Evolutionary conservation across 2,797 vertebrate species (phyloP), one percentile per base, ranked within the genome.

Genomic region (Cossypha polioptera): DNA sequence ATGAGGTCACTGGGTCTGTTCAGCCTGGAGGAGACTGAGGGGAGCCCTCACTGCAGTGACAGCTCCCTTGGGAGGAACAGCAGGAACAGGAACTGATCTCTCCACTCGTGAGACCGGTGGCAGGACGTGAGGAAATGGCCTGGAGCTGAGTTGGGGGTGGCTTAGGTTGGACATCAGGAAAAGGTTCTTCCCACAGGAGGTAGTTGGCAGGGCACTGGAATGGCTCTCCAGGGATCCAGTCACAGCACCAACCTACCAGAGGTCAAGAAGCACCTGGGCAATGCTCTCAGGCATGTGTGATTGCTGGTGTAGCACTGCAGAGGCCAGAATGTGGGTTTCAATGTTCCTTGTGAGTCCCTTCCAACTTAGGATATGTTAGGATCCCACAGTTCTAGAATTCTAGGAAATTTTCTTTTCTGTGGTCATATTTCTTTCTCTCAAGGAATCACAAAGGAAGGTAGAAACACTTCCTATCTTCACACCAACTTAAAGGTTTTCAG

Each of bases 51-150:
- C 1, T 35, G 68, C 4, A 24, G 40, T 9, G 25, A 26, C 61
- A 53, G 1, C 14, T 59, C 55, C 50, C 35, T 31, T 1, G 2
- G 13, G 33, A 67, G 31, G 33, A 21, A 1, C 69, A 74, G 47
- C 61, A 66, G 45, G 29, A 33, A 11, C 61, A 66, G 45, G 29
- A 33, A 13, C 3, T 0, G 0, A 53, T 47, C 20, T 25, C 38
- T 20, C 45, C 45, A 18, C 25, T 26, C 29, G 3, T 4, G 15
- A 31, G 40, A 42, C 17, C 33, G 16, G 16, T 6, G 53, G 38
- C 45, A 47, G 61, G 33, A 47, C 40, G 7, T 0, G 0, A 14
- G 35, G 25, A 16, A 28, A 54, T 28, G 33, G 15, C 17, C 31
- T 35, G 76, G 47, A 40, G 31, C 29, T 40, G 25, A 35, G 17